phyloP scores from a whole-genome alignment of 1,140 invertebrate species.

The Musca vetustissima region DNA sequence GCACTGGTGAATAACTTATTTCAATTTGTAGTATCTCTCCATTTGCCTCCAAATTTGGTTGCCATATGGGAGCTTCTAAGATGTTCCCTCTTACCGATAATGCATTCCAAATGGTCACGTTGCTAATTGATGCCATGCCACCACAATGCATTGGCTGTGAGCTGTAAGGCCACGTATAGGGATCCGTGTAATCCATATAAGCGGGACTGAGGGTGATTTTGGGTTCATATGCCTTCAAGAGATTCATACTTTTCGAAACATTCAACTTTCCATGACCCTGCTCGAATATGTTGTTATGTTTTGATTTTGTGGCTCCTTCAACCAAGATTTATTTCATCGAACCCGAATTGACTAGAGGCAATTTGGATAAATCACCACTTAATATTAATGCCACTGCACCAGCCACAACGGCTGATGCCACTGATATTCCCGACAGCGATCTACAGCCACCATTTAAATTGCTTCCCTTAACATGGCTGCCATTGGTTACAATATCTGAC shows the following conservation, averaged over 20 bases:
- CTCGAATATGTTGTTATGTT: slow-evolving; percentile 93
- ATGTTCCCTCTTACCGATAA: slow-evolving; percentile 85
- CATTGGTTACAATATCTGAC: slow-evolving; percentile 95
- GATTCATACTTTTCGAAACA: slow-evolving; percentile 75
- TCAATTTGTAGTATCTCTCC: slow-evolving; percentile 74
- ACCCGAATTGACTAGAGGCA: slow-evolving; percentile 80
- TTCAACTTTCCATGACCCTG: slow-evolving; percentile 95
- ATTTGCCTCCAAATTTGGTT: slow-evolving; percentile 79
- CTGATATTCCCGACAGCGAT: slow-evolving; percentile 87
- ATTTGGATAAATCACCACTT: slow-evolving; percentile 46
- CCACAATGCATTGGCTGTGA: slow-evolving; percentile 91
- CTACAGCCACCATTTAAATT: slow-evolving; percentile 85
- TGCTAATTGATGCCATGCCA: slow-evolving; percentile 85
- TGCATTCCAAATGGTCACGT: slow-evolving; percentile 88
- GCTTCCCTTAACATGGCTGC: slow-evolving; percentile 86
- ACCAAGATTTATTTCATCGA: slow-evolving; percentile 94
- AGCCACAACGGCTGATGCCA: slow-evolving; percentile 93
- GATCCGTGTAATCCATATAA: slow-evolving; percentile 78
- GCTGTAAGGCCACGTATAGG: slow-evolving; percentile 98
- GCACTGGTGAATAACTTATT: slow-evolving; percentile 72
- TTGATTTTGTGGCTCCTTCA: slow-evolving; percentile 79
- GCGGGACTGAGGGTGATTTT: slow-evolving; percentile 74
- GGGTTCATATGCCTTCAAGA: slow-evolving; percentile 79
- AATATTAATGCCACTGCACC: slow-evolving; percentile 65
- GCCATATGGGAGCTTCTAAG: slow-evolving; percentile 75